Evolutionary conservation across 2,888 invertebrate genomes (phyloP), one percentile per base, ranked within the genome.

Genomic region (Odontocerum albicorne): DNA sequence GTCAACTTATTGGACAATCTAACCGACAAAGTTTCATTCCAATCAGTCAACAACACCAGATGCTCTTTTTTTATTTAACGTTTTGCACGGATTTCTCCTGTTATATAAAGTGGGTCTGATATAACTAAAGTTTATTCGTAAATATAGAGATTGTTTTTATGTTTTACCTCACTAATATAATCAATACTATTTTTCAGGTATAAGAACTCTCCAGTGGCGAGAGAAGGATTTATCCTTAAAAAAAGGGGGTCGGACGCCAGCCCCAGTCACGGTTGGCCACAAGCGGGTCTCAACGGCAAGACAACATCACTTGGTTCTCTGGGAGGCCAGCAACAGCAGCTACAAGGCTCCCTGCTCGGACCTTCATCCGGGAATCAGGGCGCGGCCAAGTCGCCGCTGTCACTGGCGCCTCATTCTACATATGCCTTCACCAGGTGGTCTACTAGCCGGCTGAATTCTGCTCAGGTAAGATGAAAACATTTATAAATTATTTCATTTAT

Each of bases 231-330:
- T 74, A 82, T 91, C 57, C 83, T 91, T 57, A 88, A 91, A 66
- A 91, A 91, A 75, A 83, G 86, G 64, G 77, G 86, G 69, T 87
- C 85, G 67, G 88, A 87, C 68, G 82, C 82, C 49, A 68, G 51
- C 57, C 69, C 72, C 15, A 80, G 81, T 6, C 82, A 80, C 65
- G 82, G 79, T 65, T 76, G 78, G 63, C 78, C 71, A 69, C 70
- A 70, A 49, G 77, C 80, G 64, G 86, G 86, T 8, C 82, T 90
- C 65, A 87, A 88, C 71, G 88, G 88, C 64, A 92, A 92, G 79
- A 92, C 92, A 63, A 92, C 92, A 42, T 92, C 92, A 40, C 81
- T 92, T 56, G 89, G 87, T 68, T 88, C 88, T 66, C 79, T 90
- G 62, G 85, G 65, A 73, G 43, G 35, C 13, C 27, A 21, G 31